These are phyloP conservation scores for Podarcis siculus DNA, from an alignment of 2,797 vertebrate genomes.

Conservation along the genomic window DNA sequence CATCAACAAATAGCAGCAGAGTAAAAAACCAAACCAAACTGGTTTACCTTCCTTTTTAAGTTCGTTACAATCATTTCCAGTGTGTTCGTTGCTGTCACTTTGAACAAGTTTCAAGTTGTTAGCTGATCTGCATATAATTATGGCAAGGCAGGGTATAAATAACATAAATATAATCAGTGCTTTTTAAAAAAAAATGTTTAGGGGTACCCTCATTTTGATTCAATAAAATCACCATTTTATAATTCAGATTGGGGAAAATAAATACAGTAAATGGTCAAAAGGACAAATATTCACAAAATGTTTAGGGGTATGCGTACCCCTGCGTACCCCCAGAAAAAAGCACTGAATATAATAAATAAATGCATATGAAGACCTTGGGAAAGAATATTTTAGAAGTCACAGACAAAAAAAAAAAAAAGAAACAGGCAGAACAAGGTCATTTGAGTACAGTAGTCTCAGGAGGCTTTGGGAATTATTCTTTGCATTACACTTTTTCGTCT, in stretches of 20 bases:
- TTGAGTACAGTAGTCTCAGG: too few relatives aligned
- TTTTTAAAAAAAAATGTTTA: too few relatives aligned
- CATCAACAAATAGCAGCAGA: background rate
- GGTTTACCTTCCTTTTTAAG: background rate
- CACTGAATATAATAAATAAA: background rate
- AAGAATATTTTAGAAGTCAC: background rate
- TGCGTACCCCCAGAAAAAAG: too few relatives aligned
- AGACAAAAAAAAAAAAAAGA: background rate
- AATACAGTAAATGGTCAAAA: background rate
- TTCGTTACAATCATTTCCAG: background rate
- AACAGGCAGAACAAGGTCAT: background rate
- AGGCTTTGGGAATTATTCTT: too few relatives aligned
- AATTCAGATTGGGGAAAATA: background rate
- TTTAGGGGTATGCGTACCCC: too few relatives aligned
- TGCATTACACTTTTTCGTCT: too few relatives aligned
- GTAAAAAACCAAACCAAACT: background rate
- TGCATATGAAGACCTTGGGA: background rate
- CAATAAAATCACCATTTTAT: background rate
- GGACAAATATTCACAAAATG: too few relatives aligned
- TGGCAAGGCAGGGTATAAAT: background rate
- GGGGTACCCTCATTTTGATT: too few relatives aligned
- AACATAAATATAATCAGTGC: background rate
- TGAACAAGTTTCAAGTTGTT: background rate
- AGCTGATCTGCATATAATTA: background rate
- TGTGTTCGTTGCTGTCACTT: background rate